phyloP scores from a whole-genome alignment of 64 coral and sea anemone genomes.

The Stichodactyla mertensii region DNA sequence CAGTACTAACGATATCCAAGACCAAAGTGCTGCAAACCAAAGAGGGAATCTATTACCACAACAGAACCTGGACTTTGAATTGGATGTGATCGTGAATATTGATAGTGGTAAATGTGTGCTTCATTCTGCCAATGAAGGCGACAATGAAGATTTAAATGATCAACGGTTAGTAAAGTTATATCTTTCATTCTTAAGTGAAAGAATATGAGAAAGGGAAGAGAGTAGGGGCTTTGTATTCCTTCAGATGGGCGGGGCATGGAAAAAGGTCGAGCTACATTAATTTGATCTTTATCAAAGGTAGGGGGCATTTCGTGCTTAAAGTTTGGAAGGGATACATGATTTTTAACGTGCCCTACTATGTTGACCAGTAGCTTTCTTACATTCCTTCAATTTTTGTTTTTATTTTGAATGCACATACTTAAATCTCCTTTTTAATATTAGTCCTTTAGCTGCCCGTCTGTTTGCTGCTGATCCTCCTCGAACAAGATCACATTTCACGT shows the following conservation, averaged over 20 bases:
- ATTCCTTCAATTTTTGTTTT: too few relatives aligned
- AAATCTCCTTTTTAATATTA: neutral
- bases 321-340: too few relatives aligned
- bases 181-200: too few relatives aligned
- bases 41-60: conserved; percentile 31
- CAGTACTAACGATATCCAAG: conserved; percentile 45
- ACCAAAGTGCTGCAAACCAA: conserved; percentile 32
- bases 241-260: too few relatives aligned
- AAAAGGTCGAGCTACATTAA: too few relatives aligned
- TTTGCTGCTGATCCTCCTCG: conserved; percentile 37
- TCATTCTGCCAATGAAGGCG: conserved; percentile 60
- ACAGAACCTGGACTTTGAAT: conserved; percentile 88
- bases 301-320: too few relatives aligned
- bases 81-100: conserved; percentile 87
- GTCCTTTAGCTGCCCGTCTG: conserved; percentile 48
- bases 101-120: conserved; percentile 93
- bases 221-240: neutral
- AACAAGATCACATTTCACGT: conserved; percentile 35
- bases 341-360: too few relatives aligned
- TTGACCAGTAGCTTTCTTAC: too few relatives aligned
- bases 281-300: too few relatives aligned
- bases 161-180: neutral
- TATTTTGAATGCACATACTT: neutral
- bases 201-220: neutral
- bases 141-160: conserved; percentile 34